Base-by-base conservation (phyloP, 2,113 vertebrate genomes). In the Steatornis caripensis region DNA sequence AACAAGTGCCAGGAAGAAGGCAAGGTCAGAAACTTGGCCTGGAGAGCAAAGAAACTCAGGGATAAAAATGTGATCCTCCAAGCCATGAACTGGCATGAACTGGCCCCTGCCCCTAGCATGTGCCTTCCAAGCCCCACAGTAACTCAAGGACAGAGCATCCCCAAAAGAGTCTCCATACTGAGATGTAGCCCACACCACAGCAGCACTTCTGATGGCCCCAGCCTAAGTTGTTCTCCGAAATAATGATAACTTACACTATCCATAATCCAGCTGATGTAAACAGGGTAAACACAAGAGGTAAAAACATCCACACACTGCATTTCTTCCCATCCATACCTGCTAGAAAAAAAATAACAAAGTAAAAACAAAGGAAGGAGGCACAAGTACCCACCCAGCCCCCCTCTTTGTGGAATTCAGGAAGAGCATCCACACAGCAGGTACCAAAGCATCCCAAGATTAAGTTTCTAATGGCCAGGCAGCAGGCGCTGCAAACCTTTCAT, bases 291-390 rank as follows among this genome's bases (percentile, higher is more conserved):
- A 98, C 95, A 29, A 99, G 98, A 64, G 99, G 99, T 49, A 99
- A 97, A 93, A 99, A 98, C 96, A 98, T 98, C 99, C 99, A 99
- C 11, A 97, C 96, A 3, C 99, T 99, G 97, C 96, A 99, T 84
- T 98, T 98, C 98, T 97, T 98, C 97, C 98, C 97, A 93, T 98
- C 98, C 98, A 98, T 98, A 91, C 96, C 97, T 98, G 97, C 37
- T 68, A 45, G 84, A 93, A 96, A 93, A 54, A 94, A 94, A 85
- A 90, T 43, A 82, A 66, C 45, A 90, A 90, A 74, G 87, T 91
- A 37, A 85, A 71, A 87, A 94, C 61, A 85, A 58, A 53, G 37
- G 71, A 43, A 83, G 57, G 23, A 32, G 21, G 55, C 49, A 26
- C 20, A 46, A 53, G 39, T 32, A 66, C 13, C 21, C 43, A 55